These are phyloP conservation scores for Strigops habroptila DNA, from an alignment of 2,113 vertebrate genomes.

Conservation along the genomic window DNA sequence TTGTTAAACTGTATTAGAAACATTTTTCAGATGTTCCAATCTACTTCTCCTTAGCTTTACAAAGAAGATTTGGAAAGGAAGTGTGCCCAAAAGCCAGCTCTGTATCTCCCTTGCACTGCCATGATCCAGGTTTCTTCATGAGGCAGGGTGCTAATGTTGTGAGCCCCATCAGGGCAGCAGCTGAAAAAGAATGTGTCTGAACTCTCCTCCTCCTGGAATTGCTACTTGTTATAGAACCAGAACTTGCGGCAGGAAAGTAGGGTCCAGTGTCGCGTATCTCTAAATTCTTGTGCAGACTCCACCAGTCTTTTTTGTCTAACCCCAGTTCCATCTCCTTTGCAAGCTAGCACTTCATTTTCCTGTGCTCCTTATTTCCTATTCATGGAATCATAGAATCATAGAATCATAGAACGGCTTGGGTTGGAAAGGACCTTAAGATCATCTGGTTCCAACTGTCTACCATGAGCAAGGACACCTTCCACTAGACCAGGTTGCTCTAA, in stretches of 20 bases:
- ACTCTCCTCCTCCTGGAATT: background rate
- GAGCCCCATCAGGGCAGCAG: background rate
- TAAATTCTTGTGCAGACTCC: background rate
- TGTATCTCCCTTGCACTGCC: background rate
- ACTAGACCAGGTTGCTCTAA: background rate
- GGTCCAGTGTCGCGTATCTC: background rate
- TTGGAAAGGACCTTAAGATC: background rate
- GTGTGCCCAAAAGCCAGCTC: background rate
- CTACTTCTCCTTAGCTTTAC: background rate
- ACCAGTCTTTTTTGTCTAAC: background rate
- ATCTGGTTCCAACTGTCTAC: background rate
- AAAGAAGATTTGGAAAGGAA: background rate
- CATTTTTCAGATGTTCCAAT: background rate
- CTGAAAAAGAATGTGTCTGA: background rate
- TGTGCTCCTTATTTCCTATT: background rate
- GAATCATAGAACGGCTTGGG: background rate
- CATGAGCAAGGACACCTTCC: too few relatives aligned
- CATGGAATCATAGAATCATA: background rate
- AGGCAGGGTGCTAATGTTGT: background rate
- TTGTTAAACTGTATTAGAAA: background rate
- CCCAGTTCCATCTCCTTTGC: background rate
- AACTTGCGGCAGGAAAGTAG: background rate
- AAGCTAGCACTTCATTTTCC: background rate
- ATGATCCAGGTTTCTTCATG: fast-evolving
- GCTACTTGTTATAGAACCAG: background rate